Conservation (phyloP, 2,888 invertebrate genomes). For the Macrophya alboannulata region DNA sequence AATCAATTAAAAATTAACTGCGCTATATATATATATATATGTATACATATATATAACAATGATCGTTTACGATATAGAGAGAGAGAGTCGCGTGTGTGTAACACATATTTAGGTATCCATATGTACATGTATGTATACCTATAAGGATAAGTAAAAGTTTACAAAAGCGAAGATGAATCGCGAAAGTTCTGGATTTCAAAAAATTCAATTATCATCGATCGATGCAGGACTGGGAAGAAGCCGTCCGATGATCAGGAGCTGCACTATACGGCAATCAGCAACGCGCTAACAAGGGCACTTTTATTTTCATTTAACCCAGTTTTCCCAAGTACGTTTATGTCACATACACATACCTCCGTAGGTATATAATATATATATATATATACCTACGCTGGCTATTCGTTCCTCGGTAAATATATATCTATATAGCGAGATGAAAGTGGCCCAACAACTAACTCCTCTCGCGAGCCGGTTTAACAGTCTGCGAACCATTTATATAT, state of each 20-base stretch:
- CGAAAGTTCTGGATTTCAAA: no score
- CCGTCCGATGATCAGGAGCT: no score
- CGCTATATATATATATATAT: not conserved
- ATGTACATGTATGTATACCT: not conserved
- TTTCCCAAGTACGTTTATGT: constrained; percentile 1
- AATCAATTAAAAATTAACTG: not conserved
- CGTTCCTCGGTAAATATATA: not conserved
- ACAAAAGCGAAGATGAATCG: no score
- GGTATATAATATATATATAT: not conserved
- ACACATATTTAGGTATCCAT: no score
- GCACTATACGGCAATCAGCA: no score
- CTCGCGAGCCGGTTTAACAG: constrained; percentile 29
- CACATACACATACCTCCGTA: not conserved
- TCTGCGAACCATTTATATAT: constrained; percentile 26
- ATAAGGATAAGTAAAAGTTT: no score
- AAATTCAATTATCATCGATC: no score
- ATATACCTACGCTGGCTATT: not conserved
- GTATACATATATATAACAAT: no score
- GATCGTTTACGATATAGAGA: no score
- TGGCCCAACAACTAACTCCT: constrained; percentile 11
- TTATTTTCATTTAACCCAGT: constrained; percentile 46
- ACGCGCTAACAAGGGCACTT: constrained; percentile 35
- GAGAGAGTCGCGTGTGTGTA: no score
- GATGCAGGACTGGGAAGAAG: no score
- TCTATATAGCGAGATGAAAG: not conserved